phyloP scores from a whole-genome alignment of 2,888 invertebrate species.

The Parnassius smintheus region DNA sequence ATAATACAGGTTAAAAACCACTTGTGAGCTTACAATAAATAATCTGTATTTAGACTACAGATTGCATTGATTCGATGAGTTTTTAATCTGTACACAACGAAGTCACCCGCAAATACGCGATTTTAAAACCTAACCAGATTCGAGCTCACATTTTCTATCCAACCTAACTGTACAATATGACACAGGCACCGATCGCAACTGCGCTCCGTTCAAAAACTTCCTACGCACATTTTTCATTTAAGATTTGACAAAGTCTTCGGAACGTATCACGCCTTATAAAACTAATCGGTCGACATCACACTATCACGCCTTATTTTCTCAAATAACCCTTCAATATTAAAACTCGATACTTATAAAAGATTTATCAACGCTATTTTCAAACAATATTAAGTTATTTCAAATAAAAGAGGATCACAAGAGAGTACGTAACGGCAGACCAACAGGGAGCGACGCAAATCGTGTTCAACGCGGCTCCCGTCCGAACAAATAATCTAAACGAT shows the following conservation, averaged over 20 bases:
- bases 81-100: slow-evolving; percentile 19
- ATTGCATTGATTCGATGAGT: background rate
- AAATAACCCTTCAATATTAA: slow-evolving; percentile 1
- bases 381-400: background rate
- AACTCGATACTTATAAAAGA: background rate
- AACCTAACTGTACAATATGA: slow-evolving; percentile 54
- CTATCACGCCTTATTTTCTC: slow-evolving; percentile 21
- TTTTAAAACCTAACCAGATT: slow-evolving; percentile 43
- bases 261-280: slow-evolving; percentile 24
- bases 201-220: slow-evolving; percentile 25
- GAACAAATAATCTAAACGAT: slow-evolving; percentile 58
- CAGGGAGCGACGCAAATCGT: slow-evolving; percentile 24
- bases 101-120: slow-evolving; percentile 21
- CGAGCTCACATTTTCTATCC: slow-evolving; percentile 46
- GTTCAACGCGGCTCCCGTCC: slow-evolving; percentile 30
- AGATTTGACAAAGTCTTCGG: slow-evolving; percentile 3
- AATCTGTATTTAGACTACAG: background rate
- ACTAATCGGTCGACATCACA: slow-evolving; percentile 41
- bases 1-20: slow-evolving; percentile 20
- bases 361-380: slow-evolving; percentile 7
- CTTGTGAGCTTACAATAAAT: slow-evolving; percentile 7
- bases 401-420: slow-evolving; percentile 1
- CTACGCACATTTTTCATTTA: background rate
- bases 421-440: slow-evolving; percentile 4
- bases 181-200: slow-evolving; percentile 44